Conservation (phyloP, 2,888 invertebrate genomes). For the Drosophila hamatofila region DNA sequence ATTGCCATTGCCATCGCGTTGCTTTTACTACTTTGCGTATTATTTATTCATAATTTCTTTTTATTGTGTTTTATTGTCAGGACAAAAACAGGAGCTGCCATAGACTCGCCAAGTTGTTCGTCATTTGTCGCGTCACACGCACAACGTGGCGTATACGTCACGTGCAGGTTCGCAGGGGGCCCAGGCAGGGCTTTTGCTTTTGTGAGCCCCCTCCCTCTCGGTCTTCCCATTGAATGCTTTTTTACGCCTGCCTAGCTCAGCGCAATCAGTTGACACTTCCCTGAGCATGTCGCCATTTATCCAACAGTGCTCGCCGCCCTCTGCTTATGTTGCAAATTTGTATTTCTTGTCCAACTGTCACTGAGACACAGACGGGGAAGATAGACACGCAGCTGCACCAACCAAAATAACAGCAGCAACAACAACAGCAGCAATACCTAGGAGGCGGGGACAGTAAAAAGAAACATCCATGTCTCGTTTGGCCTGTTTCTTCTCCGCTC, state of each 20-base stretch:
- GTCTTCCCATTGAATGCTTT: conserved; percentile 31
- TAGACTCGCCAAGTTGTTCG: conserved; percentile 47
- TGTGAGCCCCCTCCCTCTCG: neutral
- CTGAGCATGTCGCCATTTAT: conserved; percentile 80
- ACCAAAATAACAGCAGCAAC: conserved; percentile 24
- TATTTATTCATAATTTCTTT: conserved; percentile 80
- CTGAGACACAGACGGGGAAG: conserved; percentile 50
- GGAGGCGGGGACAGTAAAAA: conserved; percentile 61
- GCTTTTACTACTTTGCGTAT: conserved; percentile 64
- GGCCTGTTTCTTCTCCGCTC: conserved; percentile 19
- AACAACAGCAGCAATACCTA: conserved; percentile 11
- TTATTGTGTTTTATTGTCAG: conserved; percentile 77
- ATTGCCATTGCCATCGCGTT: conserved; percentile 29
- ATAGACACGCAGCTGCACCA: conserved; percentile 42
- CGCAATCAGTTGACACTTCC: conserved; percentile 81
- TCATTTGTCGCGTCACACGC: conserved; percentile 70
- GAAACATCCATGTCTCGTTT: conserved; percentile 66
- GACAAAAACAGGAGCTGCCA: conserved; percentile 30
- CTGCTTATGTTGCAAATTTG: conserved; percentile 79
- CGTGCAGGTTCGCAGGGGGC: conserved; percentile 65
- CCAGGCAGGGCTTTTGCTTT: conserved; percentile 13
- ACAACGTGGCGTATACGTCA: conserved; percentile 79
- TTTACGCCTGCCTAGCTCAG: conserved; percentile 78
- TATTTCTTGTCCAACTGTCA: conserved; percentile 81
- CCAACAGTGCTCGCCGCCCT: conserved; percentile 60